Conservation (phyloP, 2,888 invertebrate genomes). For the Volucella zonaria region DNA sequence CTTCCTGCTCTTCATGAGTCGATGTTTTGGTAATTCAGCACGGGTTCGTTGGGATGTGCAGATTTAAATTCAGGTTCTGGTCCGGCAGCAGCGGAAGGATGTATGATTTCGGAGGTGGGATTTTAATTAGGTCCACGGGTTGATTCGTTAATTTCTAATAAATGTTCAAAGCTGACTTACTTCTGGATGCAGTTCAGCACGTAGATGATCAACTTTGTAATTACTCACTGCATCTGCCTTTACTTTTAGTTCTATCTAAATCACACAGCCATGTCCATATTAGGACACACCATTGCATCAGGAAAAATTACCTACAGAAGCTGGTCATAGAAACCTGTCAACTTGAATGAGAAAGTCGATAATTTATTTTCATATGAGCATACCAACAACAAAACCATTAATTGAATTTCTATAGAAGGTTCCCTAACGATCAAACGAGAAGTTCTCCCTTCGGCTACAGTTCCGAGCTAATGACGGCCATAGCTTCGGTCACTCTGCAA, state of each 20-base stretch:
- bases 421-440: slow-evolving; percentile 69
- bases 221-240: slow-evolving; percentile 54
- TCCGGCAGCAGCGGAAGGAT: slow-evolving; percentile 45
- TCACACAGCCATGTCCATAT: neutral
- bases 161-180: slow-evolving; percentile 30
- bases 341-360: slow-evolving; percentile 57
- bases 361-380: slow-evolving; percentile 47
- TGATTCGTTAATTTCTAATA: slow-evolving; percentile 32
- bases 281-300: slow-evolving; percentile 55
- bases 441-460: slow-evolving; percentile 68
- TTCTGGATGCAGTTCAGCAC: neutral
- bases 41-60: slow-evolving; percentile 37
- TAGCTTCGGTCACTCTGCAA: slow-evolving; percentile 63
- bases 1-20: too few species aligned
- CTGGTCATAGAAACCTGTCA: slow-evolving; percentile 69
- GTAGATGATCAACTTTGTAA: slow-evolving; percentile 2
- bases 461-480: slow-evolving; percentile 67
- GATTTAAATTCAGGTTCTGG: neutral
- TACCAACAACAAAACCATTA: slow-evolving; percentile 45
- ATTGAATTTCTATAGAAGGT: slow-evolving; percentile 62
- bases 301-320: slow-evolving; percentile 67
- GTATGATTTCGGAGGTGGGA: slow-evolving; percentile 35
- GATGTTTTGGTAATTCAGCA: slow-evolving; percentile 9
- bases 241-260: neutral
- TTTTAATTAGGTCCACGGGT: slow-evolving; percentile 61